Base-by-base conservation (phyloP, 1,140 invertebrate genomes). In the Galleria mellonella region DNA sequence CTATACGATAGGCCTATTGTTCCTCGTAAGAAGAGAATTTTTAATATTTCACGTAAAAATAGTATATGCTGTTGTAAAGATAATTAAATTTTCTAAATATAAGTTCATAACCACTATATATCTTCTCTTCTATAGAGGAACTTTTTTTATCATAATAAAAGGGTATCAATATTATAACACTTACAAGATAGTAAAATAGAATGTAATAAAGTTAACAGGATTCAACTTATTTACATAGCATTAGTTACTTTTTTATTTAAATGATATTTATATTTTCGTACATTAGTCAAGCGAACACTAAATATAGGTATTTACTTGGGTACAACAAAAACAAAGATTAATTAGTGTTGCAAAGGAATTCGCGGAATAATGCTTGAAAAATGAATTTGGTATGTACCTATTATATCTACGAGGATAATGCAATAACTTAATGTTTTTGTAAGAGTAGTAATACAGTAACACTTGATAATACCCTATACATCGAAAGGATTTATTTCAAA, bases 161-260 rank as follows among this genome's bases (percentile, higher is more conserved):
- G 72, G 72, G 69, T 83, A 77, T 78, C 60, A 69, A 75, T 57
- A 70, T 59, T 63, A 70, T 81, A 83, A 83, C 79, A 83, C 76
- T 83, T 83, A 83, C 55, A 61, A 51, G 63, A 68, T 82, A 83
- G 57, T 81, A 82, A 82, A 83, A 83, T 83, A 83, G 79, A 83
- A 82, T 83, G 79, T 83, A 78, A 78, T 76, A 83, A 79, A 67
- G 79, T 82, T 82, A 83, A 83, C 79, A 83, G 75, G 75, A 72
- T 82, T 67, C 63, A 83, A 83, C 71, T 81, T 83, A 83, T 83
- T 81, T 83, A 83, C 79, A 83, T 71, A 73, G 71, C 63, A 56
- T 70, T 61, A 48, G 51, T 43, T 56, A 49, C 51, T 55, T 50
- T 55, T 56, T 60, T 41, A 40, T 23, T 2, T 23, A 23, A 23